Percentiles rank a stretch among this genome's conserved stretches.
phyloP scores from a whole-genome alignment of 2,888 invertebrate species.

The Gandaritis pyraliata region DNA sequence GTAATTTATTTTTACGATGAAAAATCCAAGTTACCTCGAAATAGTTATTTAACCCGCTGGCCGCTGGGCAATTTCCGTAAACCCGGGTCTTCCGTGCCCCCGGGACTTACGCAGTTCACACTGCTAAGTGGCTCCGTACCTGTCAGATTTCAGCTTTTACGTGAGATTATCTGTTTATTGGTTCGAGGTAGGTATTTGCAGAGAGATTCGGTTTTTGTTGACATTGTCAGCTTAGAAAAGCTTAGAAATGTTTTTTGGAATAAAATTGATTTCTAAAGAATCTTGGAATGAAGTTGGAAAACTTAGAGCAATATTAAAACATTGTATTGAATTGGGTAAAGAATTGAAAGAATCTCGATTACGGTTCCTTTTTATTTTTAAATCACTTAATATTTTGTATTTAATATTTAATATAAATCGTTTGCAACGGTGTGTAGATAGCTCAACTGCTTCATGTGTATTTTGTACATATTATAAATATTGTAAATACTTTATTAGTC shows the following conservation, averaged over 20 bases:
- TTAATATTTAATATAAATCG: too few species aligned
- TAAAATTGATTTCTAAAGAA: not conserved
- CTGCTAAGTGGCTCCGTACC: constrained; percentile 18
- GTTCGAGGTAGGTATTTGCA: constrained; percentile 6
- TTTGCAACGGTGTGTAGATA: too few species aligned
- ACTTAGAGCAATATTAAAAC: too few species aligned
- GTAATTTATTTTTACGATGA: too few species aligned
- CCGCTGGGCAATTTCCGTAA: constrained; percentile 17
- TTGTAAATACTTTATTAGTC: too few species aligned
- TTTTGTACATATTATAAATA: too few species aligned
- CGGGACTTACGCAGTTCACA: constrained; percentile 13
- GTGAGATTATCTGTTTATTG: constrained; percentile 17
- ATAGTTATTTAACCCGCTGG: constrained; percentile 11
- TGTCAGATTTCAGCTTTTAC: constrained; percentile 16
- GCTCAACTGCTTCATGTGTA: too few species aligned
- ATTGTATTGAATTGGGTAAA: too few species aligned
- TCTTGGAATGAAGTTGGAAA: too few species aligned
- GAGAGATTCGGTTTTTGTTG: constrained; percentile 4
- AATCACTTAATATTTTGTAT: too few species aligned
- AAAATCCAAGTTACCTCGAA: not conserved
- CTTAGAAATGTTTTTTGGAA: not conserved
- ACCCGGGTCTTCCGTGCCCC: not conserved
- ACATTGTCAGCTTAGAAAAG: constrained; percentile 6
- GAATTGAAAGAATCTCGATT: too few species aligned
- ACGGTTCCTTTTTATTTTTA: too few species aligned